Evolutionary conservation across 2,113 vertebrate species (phyloP).

Genomic region (Elgaria multicarinata): DNA sequence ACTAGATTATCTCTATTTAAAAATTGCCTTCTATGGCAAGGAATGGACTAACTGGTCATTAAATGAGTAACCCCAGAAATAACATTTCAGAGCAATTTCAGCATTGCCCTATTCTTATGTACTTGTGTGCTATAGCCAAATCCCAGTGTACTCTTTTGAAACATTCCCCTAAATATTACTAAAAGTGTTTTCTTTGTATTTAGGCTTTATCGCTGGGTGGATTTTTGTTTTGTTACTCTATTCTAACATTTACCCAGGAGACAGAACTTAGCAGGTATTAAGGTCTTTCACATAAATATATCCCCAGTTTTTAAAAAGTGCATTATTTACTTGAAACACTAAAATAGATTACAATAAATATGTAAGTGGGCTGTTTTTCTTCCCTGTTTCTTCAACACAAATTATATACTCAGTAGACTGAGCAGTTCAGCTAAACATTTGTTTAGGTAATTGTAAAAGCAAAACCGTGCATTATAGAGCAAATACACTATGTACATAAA

Average conservation of each 20-base stretch:
- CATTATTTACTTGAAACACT: slow-evolving; percentile 20
- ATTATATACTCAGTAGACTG: slow-evolving; percentile 7
- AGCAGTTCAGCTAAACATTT: not conserved
- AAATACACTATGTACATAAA: not conserved
- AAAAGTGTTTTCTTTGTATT: not conserved
- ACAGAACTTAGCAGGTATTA: slow-evolving; percentile 12
- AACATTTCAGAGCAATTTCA: not conserved
- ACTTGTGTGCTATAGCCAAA: rapidly evolving
- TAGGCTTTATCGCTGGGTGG: not conserved
- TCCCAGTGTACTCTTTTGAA: slow-evolving; percentile 4
- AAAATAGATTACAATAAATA: slow-evolving; percentile 26
- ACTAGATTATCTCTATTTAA: slow-evolving; percentile 26
- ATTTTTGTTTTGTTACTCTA: slow-evolving; percentile 24
- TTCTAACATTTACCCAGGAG: not conserved
- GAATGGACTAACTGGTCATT: not conserved
- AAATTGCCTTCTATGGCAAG: not conserved
- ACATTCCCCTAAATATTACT: not conserved
- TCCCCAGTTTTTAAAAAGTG: slow-evolving; percentile 7
- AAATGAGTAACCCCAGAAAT: not conserved
- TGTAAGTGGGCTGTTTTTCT: not conserved
- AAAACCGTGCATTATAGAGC: not conserved
- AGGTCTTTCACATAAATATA: slow-evolving; percentile 2
- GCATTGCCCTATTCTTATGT: not conserved
- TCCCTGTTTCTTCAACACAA: slow-evolving; percentile 6
- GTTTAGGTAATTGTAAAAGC: slow-evolving; percentile 12